Conservation (phyloP, 2,888 invertebrate genomes). For the Agriopis leucophaearia region DNA sequence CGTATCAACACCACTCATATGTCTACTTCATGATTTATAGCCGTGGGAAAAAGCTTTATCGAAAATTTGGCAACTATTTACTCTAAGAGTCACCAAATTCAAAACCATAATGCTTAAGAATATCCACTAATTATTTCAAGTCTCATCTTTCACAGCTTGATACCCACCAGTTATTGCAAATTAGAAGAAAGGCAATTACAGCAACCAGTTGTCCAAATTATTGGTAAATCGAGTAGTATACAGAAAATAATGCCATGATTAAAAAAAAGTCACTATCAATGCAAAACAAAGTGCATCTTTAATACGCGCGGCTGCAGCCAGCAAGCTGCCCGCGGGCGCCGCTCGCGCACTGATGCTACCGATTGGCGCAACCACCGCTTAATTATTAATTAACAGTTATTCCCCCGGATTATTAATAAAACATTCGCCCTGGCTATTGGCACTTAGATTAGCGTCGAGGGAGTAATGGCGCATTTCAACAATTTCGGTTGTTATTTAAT, state of each 20-base stretch:
- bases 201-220: neutral
- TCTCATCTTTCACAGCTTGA: neutral
- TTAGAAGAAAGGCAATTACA: neutral
- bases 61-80: slow-evolving; percentile 22
- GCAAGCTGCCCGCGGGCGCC: slow-evolving; percentile 48
- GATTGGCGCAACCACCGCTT: slow-evolving; percentile 71
- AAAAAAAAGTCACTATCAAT: neutral
- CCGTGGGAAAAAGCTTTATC: slow-evolving; percentile 71
- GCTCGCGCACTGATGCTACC: slow-evolving; percentile 68
- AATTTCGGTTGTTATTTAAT: slow-evolving; percentile 87
- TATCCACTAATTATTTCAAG: neutral
- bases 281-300: slow-evolving; percentile 18
- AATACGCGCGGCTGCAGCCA: slow-evolving; percentile 12
- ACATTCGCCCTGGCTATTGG: slow-evolving; percentile 85
- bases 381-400: slow-evolving; percentile 85
- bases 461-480: slow-evolving; percentile 87
- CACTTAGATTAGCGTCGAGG: slow-evolving; percentile 86
- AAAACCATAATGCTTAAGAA: slow-evolving; percentile 1
- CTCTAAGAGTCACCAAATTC: neutral
- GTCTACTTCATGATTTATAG: slow-evolving; percentile 81
- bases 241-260: slow-evolving; percentile 3
- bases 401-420: slow-evolving; percentile 83
- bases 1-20: slow-evolving; percentile 79
- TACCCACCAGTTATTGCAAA: neutral
- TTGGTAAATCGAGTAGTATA: neutral